Percentiles rank a stretch among this genome's conserved stretches.
Evolutionary conservation across 2,888 invertebrate genomes (phyloP).

Genomic region (Drosophila percnosoma): DNA sequence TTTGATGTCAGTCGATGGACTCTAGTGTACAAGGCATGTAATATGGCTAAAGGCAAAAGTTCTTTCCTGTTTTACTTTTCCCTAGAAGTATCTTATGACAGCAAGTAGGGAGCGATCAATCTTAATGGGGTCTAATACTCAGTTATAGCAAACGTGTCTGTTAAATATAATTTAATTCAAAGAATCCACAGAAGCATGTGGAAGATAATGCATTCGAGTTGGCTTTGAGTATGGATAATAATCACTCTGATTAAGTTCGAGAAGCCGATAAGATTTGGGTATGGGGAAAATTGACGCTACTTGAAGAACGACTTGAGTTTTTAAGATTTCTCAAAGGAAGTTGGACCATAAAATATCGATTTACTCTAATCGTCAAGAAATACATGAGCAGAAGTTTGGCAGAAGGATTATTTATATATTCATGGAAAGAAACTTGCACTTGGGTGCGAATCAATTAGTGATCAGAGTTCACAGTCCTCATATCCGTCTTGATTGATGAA

Average conservation of each 20-base stretch:
- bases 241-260: not conserved
- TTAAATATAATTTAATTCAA: not conserved
- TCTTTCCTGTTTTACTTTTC: not conserved
- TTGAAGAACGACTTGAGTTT: not conserved
- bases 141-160: not conserved
- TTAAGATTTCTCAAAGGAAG: not conserved
- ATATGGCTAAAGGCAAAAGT: not conserved
- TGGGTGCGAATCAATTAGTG: not conserved
- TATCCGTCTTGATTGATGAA: not conserved
- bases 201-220: not conserved
- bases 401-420: not conserved
- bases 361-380: not conserved
- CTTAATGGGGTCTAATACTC: not conserved
- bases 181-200: not conserved
- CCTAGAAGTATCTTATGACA: not conserved
- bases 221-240: not conserved
- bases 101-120: not conserved
- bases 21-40: not conserved
- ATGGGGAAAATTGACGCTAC: not conserved
- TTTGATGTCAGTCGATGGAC: not conserved
- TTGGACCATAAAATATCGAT: not conserved
- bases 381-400: not conserved
- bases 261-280: not conserved
- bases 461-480: not conserved
- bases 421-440: not conserved